phyloP scores from a whole-genome alignment of 2,797 vertebrate species.

The Macropus fuliginosus region DNA sequence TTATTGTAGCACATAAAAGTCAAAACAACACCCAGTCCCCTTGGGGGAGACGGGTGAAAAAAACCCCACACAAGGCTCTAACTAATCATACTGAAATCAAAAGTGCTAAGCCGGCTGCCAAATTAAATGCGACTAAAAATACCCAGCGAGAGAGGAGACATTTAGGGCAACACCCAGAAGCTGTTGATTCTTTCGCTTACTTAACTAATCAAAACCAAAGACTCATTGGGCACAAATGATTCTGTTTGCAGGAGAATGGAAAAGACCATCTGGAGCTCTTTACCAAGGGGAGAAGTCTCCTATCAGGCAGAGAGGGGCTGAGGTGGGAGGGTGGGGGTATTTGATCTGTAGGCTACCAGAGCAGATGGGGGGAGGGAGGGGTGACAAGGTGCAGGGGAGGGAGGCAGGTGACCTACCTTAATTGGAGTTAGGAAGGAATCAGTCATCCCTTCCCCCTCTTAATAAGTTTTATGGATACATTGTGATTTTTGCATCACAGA shows the following conservation, averaged over 20 bases:
- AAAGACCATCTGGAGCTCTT: neutral
- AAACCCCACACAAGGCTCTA: slow-evolving; percentile 26
- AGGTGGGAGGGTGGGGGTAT: neutral
- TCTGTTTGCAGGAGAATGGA: slow-evolving; percentile 15
- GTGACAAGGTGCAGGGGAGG: neutral
- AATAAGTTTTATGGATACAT: neutral
- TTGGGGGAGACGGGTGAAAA: slow-evolving; percentile 67
- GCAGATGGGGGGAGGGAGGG: neutral
- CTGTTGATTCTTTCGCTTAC: slow-evolving; percentile 39
- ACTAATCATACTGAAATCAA: slow-evolving; percentile 65
- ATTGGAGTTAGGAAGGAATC: neutral
- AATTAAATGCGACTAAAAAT: slow-evolving; percentile 76
- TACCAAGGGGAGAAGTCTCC: neutral
- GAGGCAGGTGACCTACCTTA: neutral
- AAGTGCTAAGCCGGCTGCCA: slow-evolving; percentile 44
- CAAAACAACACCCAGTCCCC: slow-evolving; percentile 73
- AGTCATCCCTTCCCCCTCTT: neutral
- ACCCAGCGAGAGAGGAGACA: neutral
- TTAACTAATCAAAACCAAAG: slow-evolving; percentile 3
- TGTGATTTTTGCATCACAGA: neutral
- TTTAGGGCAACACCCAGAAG: slow-evolving; percentile 60
- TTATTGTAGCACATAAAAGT: slow-evolving; percentile 82
- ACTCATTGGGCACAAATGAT: neutral
- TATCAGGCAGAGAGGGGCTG: neutral
- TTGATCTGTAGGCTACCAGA: slow-evolving; percentile 43